A percentile compares a stretch with the other conserved stretches of the same genome.
These are phyloP conservation scores for Microctenopoma lineatum DNA, from an alignment of 2,797 vertebrate species.

Conservation along the genomic window DNA sequence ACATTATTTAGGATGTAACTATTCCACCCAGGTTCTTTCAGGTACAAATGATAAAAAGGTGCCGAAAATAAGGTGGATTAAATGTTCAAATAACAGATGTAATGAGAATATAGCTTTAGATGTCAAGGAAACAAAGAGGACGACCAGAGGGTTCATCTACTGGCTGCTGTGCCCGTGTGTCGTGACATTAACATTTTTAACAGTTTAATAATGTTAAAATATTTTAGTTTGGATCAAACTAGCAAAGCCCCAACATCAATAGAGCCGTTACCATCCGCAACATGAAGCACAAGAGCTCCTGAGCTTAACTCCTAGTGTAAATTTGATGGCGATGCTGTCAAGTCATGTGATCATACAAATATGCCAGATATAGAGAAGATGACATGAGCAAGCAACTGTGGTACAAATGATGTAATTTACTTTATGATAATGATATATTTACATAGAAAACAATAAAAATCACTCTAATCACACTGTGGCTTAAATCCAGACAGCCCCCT, in stretches of 20 bases:
- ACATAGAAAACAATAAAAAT: neutral
- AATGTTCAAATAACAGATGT: neutral
- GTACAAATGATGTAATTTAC: conserved; percentile 26
- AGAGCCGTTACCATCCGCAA: too few species aligned
- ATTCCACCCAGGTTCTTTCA: neutral
- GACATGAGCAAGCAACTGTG: neutral
- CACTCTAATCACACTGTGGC: conserved; percentile 26
- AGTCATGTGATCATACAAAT: too few species aligned
- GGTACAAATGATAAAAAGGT: neutral
- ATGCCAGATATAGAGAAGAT: too few species aligned
- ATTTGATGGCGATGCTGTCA: too few species aligned
- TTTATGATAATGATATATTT: conserved; percentile 34
- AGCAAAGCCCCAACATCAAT: too few species aligned
- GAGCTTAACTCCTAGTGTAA: too few species aligned
- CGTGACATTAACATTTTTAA: too few species aligned
- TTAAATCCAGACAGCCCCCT: conserved; percentile 26
- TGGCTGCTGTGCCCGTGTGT: too few species aligned
- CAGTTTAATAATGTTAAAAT: too few species aligned
- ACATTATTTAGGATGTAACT: neutral
- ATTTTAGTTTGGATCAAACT: too few species aligned
- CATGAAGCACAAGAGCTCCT: too few species aligned
- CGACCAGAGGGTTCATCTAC: too few species aligned
- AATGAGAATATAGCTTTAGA: neutral
- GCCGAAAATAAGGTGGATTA: neutral
- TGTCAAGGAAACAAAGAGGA: neutral